Evolutionary conservation across 1,140 invertebrate species (phyloP).

Genomic region (Liolophura sinensis): DNA sequence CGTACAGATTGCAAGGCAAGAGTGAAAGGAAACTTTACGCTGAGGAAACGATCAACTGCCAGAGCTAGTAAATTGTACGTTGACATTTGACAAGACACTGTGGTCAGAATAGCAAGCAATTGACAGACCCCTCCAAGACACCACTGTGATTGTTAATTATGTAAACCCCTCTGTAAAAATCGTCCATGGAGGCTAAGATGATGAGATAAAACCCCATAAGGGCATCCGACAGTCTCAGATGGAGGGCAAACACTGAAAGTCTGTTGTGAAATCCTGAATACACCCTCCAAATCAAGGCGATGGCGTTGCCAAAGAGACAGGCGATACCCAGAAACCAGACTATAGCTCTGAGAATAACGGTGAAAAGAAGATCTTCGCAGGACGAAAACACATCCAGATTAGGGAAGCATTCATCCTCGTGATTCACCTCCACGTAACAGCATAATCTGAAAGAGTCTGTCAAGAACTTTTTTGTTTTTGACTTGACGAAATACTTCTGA

Average conservation of each 20-base stretch:
- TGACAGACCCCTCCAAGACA: slow-evolving; percentile 30
- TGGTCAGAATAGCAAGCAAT: slow-evolving; percentile 35
- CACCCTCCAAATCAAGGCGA: slow-evolving; percentile 1
- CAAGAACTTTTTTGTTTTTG: no score
- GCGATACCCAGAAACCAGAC: slow-evolving; percentile 6
- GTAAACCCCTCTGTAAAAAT: slow-evolving; percentile 33
- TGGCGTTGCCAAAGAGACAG: background rate
- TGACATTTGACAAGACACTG: slow-evolving; percentile 36
- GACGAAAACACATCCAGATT: no score
- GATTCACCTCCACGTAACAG: no score
- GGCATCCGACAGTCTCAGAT: slow-evolving; percentile 41
- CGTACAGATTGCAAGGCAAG: slow-evolving; percentile 9
- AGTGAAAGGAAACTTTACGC: slow-evolving; percentile 35
- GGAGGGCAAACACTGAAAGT: slow-evolving; percentile 13
- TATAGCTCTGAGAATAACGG: background rate
- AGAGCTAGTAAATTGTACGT: slow-evolving; percentile 37
- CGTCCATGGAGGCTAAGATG: slow-evolving; percentile 38
- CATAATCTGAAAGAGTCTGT: no score
- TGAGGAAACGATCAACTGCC: slow-evolving; percentile 36
- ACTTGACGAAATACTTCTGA: no score
- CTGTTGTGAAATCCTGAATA: background rate
- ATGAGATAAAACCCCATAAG: slow-evolving; percentile 46
- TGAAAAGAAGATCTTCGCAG: slow-evolving; percentile 2
- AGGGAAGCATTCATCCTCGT: no score
- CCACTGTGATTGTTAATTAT: slow-evolving; percentile 34